phyloP scores from a whole-genome alignment of 1,140 invertebrate genomes.

The Drosophila azteca region DNA sequence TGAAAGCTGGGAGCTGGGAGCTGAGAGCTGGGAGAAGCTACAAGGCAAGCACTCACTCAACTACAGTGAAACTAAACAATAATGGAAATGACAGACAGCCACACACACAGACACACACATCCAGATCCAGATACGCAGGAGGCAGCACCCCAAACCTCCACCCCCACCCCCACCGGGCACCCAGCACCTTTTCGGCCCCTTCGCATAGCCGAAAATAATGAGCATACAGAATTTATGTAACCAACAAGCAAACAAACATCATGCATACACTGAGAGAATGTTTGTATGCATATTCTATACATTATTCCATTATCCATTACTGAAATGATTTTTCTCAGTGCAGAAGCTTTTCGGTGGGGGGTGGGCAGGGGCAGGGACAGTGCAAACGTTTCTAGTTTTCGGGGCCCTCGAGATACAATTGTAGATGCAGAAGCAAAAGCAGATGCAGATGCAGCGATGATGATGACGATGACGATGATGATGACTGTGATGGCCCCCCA shows the following conservation, averaged over 20 bases:
- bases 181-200: slow-evolving; percentile 59
- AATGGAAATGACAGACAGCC: slow-evolving; percentile 16
- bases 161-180: slow-evolving; percentile 36
- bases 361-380: slow-evolving; percentile 1
- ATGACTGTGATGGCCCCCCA: slow-evolving; percentile 23
- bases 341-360: background rate
- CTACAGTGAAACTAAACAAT: slow-evolving; percentile 31
- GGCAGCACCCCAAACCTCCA: background rate
- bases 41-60: slow-evolving; percentile 21
- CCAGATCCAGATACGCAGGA: too few relatives aligned
- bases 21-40: too few relatives aligned
- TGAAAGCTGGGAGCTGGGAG: slow-evolving; percentile 33
- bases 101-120: too few relatives aligned
- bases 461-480: slow-evolving; percentile 17
- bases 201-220: slow-evolving; percentile 70
- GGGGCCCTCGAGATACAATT: slow-evolving; percentile 17
- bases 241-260: too few relatives aligned
- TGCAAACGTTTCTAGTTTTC: too few relatives aligned
- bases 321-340: slow-evolving; percentile 5
- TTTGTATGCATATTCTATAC: too few relatives aligned
- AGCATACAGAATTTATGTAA: slow-evolving; percentile 73
- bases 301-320: too few relatives aligned
- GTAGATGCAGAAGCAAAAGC: slow-evolving; percentile 6
- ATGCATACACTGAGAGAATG: slow-evolving; percentile 7
- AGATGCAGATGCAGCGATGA: background rate